Percentiles rank a stretch among this genome's conserved stretches.
Conservation (phyloP, 1,140 invertebrate species). For the Araneus ventricosus region DNA sequence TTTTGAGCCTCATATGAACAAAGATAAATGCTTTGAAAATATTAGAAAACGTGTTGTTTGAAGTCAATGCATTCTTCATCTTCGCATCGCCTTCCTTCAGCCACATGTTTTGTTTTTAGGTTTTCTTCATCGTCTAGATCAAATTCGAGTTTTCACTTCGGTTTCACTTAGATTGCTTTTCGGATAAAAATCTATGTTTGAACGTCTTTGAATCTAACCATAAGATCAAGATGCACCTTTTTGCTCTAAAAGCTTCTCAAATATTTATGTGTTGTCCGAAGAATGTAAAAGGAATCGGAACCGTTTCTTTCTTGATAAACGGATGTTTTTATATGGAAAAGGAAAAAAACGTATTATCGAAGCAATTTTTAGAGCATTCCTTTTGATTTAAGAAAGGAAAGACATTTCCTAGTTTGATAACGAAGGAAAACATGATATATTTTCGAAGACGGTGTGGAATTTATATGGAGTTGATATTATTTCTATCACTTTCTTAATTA, state of each 20-base stretch:
- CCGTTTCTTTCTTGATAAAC: not conserved
- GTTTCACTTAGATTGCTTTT: not conserved
- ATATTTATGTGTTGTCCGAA: not conserved
- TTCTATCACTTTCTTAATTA: too few relatives aligned
- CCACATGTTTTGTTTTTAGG: not conserved
- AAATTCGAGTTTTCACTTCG: not conserved
- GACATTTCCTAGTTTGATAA: too few relatives aligned
- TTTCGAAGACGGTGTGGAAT: too few relatives aligned
- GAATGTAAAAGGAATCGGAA: not conserved
- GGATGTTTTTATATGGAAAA: not conserved
- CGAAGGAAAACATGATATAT: too few relatives aligned
- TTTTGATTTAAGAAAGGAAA: too few relatives aligned
- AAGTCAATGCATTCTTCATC: not conserved
- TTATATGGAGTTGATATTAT: too few relatives aligned
- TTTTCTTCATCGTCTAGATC: not conserved
- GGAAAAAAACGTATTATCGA: not conserved
- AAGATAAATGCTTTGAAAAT: not conserved
- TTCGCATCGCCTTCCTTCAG: not conserved
- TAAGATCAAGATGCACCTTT: not conserved
- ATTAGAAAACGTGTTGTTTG: not conserved
- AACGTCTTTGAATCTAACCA: not conserved
- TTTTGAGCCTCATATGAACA: not conserved
- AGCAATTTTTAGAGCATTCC: not conserved
- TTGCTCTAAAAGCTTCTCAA: not conserved
- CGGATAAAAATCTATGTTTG: not conserved